phyloP scores from a whole-genome alignment of 2,888 invertebrate species.

The Drosophila mimetica region DNA sequence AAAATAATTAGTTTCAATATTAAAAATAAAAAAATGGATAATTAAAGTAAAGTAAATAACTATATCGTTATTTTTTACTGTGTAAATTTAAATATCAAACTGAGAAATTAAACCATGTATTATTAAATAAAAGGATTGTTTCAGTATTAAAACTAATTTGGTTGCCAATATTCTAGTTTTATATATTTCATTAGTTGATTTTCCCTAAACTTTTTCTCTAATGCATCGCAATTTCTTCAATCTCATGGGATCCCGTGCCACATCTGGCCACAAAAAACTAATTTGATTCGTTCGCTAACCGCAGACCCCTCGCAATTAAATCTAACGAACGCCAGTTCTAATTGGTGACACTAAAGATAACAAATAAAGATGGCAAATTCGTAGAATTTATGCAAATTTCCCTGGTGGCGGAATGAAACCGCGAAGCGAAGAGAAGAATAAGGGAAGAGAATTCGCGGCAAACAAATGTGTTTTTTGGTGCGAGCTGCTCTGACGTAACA shows the following conservation, averaged over 20 bases:
- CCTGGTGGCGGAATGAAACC: conserved; percentile 10
- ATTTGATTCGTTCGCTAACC: conserved; percentile 4
- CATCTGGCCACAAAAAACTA: conserved; percentile 7
- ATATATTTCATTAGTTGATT: too few relatives aligned
- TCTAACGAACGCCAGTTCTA: conserved; percentile 15
- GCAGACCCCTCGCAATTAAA: conserved; percentile 19
- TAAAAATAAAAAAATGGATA: too few relatives aligned
- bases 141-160: too few relatives aligned
- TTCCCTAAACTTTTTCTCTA: too few relatives aligned
- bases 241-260: background rate
- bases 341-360: conserved; percentile 29
- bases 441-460: conserved; percentile 19
- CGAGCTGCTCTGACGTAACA: conserved; percentile 40
- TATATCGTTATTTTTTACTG: too few relatives aligned
- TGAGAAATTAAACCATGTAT: too few relatives aligned
- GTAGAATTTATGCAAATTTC: conserved; percentile 42
- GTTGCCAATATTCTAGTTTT: too few relatives aligned
- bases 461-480: conserved; percentile 33
- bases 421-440: conserved; percentile 7
- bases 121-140: too few relatives aligned
- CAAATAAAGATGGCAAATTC: conserved; percentile 16
- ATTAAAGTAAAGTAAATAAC: too few relatives aligned
- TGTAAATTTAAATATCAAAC: too few relatives aligned
- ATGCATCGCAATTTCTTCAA: background rate
- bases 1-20: too few relatives aligned